phyloP scores from a whole-genome alignment of 2,888 invertebrate species.

The Callyntrura guangdongensis region DNA sequence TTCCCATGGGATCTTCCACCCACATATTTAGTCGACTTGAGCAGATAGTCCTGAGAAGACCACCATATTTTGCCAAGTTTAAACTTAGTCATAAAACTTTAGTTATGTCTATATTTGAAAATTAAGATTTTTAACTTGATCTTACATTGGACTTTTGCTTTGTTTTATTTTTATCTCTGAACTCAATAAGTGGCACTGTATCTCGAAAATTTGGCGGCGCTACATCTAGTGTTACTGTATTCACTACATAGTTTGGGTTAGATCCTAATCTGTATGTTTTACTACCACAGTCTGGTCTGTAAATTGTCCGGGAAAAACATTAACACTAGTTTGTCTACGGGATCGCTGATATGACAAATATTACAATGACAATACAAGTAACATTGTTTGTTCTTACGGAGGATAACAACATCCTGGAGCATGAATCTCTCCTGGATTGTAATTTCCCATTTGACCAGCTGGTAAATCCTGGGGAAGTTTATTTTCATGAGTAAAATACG shows the following conservation, averaged over 20 bases:
- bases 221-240: conserved; percentile 64
- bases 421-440: conserved; percentile 64
- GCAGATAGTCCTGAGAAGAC: not conserved
- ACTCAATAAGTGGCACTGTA: not conserved
- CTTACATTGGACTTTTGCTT: conserved; percentile 44
- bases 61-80: too few relatives aligned
- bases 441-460: conserved; percentile 79
- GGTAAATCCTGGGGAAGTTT: conserved; percentile 78
- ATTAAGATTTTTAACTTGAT: too few relatives aligned
- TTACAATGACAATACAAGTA: not conserved
- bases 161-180: conserved; percentile 20
- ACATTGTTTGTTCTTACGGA: not conserved
- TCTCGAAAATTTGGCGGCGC: conserved; percentile 42
- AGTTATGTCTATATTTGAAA: too few relatives aligned
- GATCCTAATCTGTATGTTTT: conserved; percentile 59
- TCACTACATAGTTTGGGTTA: conserved; percentile 51
- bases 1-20: conserved; percentile 23
- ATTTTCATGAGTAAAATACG: conserved; percentile 77
- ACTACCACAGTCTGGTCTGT: conserved; percentile 45
- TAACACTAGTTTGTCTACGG: too few relatives aligned
- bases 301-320: not conserved
- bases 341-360: not conserved
- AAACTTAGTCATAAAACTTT: not conserved
- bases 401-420: conserved; percentile 77
- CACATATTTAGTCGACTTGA: not conserved